A percentile compares a stretch with the other conserved stretches of the same genome.
These are phyloP conservation scores for Abrostola triplasia DNA, from an alignment of 2,888 invertebrate species.

Conservation along the genomic window DNA sequence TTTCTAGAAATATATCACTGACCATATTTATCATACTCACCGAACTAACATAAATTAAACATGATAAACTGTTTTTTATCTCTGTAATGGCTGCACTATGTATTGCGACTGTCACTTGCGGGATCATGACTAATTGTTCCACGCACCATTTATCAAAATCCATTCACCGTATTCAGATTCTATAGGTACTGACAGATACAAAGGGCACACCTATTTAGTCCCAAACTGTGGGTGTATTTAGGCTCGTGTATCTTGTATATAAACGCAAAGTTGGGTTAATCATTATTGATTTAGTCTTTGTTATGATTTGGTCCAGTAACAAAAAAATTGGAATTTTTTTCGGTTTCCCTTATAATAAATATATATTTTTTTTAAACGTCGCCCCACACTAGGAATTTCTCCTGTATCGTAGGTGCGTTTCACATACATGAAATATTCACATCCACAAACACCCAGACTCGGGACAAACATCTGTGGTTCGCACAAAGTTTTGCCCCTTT, in stretches of 20 bases:
- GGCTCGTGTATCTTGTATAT: background rate
- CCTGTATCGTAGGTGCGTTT: no score
- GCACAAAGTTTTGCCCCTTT: no score
- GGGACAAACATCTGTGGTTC: no score
- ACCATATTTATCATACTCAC: conserved; percentile 3
- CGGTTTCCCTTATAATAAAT: no score
- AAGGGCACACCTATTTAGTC: conserved; percentile 14
- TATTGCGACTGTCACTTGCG: conserved; percentile 41
- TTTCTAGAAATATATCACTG: background rate
- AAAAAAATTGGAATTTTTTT: no score
- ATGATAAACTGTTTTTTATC: conserved; percentile 19
- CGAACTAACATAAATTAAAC: conserved; percentile 15
- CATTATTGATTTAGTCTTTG: no score
- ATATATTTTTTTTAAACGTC: no score
- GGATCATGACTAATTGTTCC: conserved; percentile 52
- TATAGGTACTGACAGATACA: conserved; percentile 25
- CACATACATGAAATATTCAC: no score
- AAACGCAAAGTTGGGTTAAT: no score
- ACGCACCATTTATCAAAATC: conserved; percentile 50
- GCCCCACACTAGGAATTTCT: no score
- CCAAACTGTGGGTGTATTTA: background rate
- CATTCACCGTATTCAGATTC: conserved; percentile 43
- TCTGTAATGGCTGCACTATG: conserved; percentile 31
- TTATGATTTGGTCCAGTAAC: no score
- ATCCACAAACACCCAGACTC: no score